Base-by-base conservation (phyloP, 2,797 vertebrate genomes). In the Sciurus vulgaris region DNA sequence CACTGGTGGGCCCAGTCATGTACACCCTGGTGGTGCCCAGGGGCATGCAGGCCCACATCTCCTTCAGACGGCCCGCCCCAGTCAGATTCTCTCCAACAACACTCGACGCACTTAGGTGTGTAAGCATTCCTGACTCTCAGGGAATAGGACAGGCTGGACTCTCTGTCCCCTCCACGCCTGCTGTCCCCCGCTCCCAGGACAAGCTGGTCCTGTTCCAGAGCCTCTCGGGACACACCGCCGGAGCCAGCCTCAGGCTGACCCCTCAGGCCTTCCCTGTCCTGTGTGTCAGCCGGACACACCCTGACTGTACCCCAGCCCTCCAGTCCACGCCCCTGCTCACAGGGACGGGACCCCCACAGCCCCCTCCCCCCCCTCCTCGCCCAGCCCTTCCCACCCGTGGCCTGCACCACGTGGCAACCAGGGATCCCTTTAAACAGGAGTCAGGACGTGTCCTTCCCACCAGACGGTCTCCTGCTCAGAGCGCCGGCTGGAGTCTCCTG, bases 11-110 rank as follows among this genome's bases (percentile, higher is more conserved):
- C n/a, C n/a, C n/a, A n/a, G n/a, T n/a, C n/a, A n/a, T n/a, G n/a
- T n/a, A n/a, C n/a, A n/a, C n/a, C n/a, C 44, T 2, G 47, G 3
- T 9, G 6, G 26, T 35, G 22, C 22, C 54, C 54, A 4, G 2
- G 41, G 8, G 8, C 18, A 18, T 10, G 7, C 1, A 7, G 2
- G 0, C 67, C 28, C 18, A 26, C 3, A 7, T 4, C 69, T n/a
- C 12, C 56, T 14, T 2, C 18, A 20, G 47, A 26, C 8, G 22
- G 12, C 59, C 28, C 13, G 15, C 44, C 5, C 14, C 15, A 22
- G 2, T 35, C 38, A 3, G 1, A 22, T n/a, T 5, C 59, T 24
- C 15, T 8, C 38, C 30, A 14, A 11, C 24, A 28, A 30, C 20
- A 0, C 13, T 5, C 3, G 13, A 6, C 2, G 18, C 22, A 11